Evolutionary conservation across 2,797 vertebrate species (phyloP), one percentile per base, ranked within the genome.

Genomic region (Sebastes ruberrimus): DNA sequence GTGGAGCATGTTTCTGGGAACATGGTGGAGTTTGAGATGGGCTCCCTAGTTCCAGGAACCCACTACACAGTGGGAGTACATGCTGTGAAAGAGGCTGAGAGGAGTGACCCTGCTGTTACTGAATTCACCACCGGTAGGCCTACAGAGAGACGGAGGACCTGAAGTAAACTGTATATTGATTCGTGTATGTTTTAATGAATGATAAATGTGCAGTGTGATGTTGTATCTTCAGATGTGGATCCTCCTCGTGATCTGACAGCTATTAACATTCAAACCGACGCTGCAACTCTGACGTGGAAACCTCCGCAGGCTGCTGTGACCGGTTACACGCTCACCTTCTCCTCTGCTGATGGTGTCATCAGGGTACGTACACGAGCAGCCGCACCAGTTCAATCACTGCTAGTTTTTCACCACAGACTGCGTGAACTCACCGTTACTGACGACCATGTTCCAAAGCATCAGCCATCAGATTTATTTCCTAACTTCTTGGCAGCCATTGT

Each of bases 41-140:
- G 86, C 64, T 94, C 93, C 1, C 95, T 99, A 28, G 90, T 82
- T 56, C 98, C 98, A 1, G 96, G 94, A 65, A 97, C 97, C 0
- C 92, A 91, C 59, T 99, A 99, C 82, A 94, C 87, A 0, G 96
- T 98, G 52, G 94, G 86, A 27, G 78, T 99, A 22, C 95, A 97
- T 0, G 97, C 97, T 0, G 84, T 94, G 67, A 97, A 96, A 86
- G 96, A 95, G 7, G 7, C 79, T 0, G 96, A 95, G 92, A 96
- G 91, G 92, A 99, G 98, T 2, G 74, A 82, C 1, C 71, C 92
- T 8, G 91, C 97, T 56, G 88, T 92, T 4, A 96, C 97, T 1
- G 94, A 81, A 20, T 99, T 99, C 88, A 97, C 93, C 71, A 99
- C 98, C 82, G 97, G 98, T 98, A 87, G 32, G 91, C 42, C 6